Conservation (phyloP, 2,797 vertebrate species). For the Gallirallus australis region DNA sequence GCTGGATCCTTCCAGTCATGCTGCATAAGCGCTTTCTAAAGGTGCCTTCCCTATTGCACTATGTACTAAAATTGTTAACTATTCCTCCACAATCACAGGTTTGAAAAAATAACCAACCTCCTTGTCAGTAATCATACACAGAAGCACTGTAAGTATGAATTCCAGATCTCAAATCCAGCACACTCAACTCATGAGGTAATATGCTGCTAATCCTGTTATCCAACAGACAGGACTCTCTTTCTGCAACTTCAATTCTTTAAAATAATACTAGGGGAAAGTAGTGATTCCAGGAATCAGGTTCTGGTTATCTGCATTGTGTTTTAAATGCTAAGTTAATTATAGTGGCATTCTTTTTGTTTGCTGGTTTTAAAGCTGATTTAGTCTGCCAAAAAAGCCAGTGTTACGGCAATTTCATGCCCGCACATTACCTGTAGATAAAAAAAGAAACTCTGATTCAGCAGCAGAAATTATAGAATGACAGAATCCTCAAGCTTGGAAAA, state of each 20-base stretch:
- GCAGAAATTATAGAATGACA: background rate
- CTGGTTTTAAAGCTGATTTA: background rate
- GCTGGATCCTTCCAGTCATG: background rate
- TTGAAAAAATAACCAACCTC: background rate
- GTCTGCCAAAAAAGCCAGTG: background rate
- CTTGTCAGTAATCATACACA: background rate
- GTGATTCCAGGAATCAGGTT: background rate
- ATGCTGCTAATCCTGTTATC: background rate
- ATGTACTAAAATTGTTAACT: background rate
- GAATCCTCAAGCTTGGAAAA: no score
- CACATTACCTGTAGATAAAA: background rate
- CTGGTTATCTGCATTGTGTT: background rate
- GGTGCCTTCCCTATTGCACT: background rate
- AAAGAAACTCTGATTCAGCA: background rate
- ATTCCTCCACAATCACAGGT: background rate
- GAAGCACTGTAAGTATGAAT: background rate
- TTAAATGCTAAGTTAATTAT: background rate
- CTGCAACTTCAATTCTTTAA: conserved; percentile 2
- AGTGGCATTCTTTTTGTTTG: background rate
- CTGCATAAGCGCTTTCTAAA: background rate
- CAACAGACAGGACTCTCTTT: background rate
- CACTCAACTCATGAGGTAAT: background rate
- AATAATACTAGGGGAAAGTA: background rate
- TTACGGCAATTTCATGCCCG: background rate
- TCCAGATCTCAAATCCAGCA: background rate